These are phyloP conservation scores for Cinclus mexicanus DNA, from an alignment of 2,113 vertebrate species.

Conservation along the genomic window DNA sequence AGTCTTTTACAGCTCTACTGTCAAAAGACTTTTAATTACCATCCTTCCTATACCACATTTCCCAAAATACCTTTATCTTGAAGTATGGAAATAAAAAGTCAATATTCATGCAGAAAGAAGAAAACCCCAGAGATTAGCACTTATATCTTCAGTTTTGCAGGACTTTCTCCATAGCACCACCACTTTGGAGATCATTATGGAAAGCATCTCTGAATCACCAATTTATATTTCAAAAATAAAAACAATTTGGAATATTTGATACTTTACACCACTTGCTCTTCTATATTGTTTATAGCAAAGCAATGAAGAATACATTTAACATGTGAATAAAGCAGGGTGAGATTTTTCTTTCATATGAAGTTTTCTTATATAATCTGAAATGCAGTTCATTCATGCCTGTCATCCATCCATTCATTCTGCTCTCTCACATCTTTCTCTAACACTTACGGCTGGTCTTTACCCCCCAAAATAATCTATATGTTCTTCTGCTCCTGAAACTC, in stretches of 20 bases:
- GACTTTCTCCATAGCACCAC: background rate
- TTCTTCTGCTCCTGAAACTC: background rate
- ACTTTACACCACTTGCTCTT: background rate
- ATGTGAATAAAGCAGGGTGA: background rate
- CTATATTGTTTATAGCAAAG: background rate
- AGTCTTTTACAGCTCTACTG: background rate
- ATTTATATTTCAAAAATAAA: background rate
- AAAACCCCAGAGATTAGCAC: fast-evolving
- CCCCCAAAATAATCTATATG: background rate
- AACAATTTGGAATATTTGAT: background rate
- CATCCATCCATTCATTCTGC: background rate
- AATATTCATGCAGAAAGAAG: background rate
- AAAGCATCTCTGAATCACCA: background rate
- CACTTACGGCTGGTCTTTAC: background rate
- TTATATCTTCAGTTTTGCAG: background rate
- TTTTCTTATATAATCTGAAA: background rate
- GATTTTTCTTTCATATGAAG: background rate
- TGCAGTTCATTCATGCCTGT: background rate
- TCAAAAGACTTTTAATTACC: background rate
- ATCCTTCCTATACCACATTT: background rate
- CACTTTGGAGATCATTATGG: background rate
- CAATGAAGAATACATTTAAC: background rate
- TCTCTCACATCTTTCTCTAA: background rate
- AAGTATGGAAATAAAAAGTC: background rate
- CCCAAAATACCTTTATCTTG: background rate